These are phyloP conservation scores for Brassicogethes aeneus DNA, from an alignment of 2,888 invertebrate genomes.

Conservation along the genomic window DNA sequence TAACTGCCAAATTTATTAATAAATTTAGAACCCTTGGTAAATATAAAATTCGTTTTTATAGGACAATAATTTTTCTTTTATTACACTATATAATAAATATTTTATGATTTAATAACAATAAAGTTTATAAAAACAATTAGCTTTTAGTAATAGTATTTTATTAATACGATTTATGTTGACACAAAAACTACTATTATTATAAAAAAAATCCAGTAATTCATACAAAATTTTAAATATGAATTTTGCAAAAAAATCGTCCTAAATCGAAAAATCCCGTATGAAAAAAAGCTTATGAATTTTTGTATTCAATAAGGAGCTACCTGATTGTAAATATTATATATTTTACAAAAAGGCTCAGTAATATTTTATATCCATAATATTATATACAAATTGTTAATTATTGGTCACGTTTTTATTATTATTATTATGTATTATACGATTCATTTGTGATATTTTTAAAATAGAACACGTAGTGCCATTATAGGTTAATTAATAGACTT, in stretches of 20 bases:
- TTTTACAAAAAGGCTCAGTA: constrained; percentile 18
- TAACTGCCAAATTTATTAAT: too few species aligned
- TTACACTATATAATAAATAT: too few species aligned
- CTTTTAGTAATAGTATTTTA: too few species aligned
- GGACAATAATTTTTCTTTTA: too few species aligned
- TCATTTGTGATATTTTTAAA: constrained; percentile 15
- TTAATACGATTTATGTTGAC: too few species aligned
- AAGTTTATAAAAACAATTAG: too few species aligned
- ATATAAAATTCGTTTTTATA: too few species aligned
- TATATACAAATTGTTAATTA: constrained; percentile 1
- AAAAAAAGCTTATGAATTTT: constrained; percentile 20
- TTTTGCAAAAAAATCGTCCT: constrained; percentile 2
- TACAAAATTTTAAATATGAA: neutral
- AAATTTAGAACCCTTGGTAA: too few species aligned
- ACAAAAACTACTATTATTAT: too few species aligned
- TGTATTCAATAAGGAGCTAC: constrained; percentile 19
- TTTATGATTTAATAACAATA: too few species aligned
- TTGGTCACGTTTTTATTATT: constrained; percentile 5
- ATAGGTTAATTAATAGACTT: constrained; percentile 16
- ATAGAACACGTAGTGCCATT: constrained; percentile 22
- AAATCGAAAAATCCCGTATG: constrained; percentile 1
- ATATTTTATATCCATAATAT: constrained; percentile 15
- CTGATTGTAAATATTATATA: constrained; percentile 21
- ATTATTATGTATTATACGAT: constrained; percentile 4
- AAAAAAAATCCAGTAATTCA: too few species aligned